Evolutionary conservation across 2,113 vertebrate genomes (phyloP).

Genomic region (Ciconia stormi): DNA sequence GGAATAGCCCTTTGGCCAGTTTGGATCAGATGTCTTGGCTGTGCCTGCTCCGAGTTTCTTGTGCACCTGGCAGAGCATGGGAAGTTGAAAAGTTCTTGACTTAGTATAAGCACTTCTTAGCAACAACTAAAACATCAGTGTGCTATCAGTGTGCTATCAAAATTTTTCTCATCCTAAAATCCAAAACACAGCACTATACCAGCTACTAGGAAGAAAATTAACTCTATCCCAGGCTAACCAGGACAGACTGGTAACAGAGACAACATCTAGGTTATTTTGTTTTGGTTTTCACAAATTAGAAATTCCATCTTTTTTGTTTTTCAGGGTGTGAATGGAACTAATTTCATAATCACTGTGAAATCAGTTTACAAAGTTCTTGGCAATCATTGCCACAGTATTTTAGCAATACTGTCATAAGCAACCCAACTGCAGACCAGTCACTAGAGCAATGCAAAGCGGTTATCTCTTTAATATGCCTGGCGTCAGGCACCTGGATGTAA

Average conservation of each 20-base stretch:
- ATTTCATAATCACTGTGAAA: not conserved
- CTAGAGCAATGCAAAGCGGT: not conserved
- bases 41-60: too few species aligned
- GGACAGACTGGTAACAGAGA: not conserved
- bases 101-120: too few species aligned
- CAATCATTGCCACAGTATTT: not conserved
- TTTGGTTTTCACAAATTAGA: not conserved
- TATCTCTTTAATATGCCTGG: not conserved
- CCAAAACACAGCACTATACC: too few species aligned
- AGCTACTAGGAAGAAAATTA: too few species aligned
- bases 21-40: too few species aligned
- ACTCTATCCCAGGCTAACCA: too few species aligned
- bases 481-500: not conserved
- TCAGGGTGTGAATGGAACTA: not conserved
- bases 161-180: too few species aligned
- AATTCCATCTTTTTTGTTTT: not conserved
- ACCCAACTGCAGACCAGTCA: not conserved
- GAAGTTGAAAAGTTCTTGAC: too few species aligned
- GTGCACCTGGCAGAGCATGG: too few species aligned
- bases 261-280: not conserved
- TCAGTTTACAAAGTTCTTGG: not conserved
- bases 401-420: not conserved
- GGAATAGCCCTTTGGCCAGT: too few species aligned
- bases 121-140: too few species aligned
- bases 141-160: too few species aligned